Conservation (phyloP, 2,113 vertebrate species). For the Pristiophorus japonicus region DNA sequence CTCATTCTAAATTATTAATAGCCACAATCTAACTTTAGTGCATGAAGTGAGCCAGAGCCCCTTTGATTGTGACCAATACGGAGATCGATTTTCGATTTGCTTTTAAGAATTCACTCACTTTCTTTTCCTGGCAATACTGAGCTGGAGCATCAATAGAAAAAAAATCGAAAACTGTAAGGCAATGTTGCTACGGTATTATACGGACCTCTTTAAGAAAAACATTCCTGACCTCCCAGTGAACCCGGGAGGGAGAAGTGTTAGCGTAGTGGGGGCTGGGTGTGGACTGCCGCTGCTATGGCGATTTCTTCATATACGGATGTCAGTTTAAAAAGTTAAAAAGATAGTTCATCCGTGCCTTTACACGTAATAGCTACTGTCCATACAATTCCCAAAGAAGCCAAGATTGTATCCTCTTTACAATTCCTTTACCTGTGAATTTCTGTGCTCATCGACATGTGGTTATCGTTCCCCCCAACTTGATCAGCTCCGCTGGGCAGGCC, state of each 20-base stretch:
- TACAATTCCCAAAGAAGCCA: not conserved
- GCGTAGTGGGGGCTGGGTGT: not conserved
- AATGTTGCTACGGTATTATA: not conserved
- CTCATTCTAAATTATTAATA: not conserved
- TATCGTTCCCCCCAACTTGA: too few species aligned
- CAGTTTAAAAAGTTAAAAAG: too few species aligned
- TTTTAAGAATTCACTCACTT: not conserved
- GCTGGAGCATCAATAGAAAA: not conserved
- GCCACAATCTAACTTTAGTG: not conserved
- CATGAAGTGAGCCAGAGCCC: not conserved
- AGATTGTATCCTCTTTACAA: too few species aligned
- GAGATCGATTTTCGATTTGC: not conserved
- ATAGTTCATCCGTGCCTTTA: too few species aligned
- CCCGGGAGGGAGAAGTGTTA: not conserved
- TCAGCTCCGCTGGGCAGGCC: too few species aligned
- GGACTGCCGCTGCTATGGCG: not conserved
- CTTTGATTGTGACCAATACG: not conserved
- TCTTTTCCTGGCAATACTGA: too few species aligned
- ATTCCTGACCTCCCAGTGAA: not conserved
- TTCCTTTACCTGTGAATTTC: too few species aligned
- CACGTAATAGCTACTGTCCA: too few species aligned
- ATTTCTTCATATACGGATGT: not conserved
- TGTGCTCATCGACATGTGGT: too few species aligned
- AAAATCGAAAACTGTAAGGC: not conserved
- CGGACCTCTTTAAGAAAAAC: not conserved